A percentile compares a stretch with the other conserved stretches of the same genome.
These are phyloP conservation scores for Meandrina meandrites DNA, from an alignment of 92 coral and sea anemone genomes.

Conservation along the genomic window DNA sequence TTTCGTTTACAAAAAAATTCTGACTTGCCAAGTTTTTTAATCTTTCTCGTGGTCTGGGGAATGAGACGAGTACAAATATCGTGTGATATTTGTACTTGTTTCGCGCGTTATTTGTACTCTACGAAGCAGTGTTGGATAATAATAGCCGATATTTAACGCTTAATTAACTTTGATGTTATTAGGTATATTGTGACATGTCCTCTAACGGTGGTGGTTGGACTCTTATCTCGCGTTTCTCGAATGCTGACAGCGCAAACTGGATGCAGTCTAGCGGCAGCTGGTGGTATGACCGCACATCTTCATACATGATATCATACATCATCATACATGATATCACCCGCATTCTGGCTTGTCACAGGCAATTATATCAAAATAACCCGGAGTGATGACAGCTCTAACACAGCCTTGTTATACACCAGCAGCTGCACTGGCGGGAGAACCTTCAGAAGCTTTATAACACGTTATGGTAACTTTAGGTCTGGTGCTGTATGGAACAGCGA, in stretches of 20 bases:
- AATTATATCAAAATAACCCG: slow-evolving; percentile 67
- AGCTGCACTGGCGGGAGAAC: slow-evolving; percentile 62
- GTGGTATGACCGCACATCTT: slow-evolving; percentile 74
- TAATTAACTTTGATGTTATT: too few species aligned
- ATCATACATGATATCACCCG: slow-evolving; percentile 73
- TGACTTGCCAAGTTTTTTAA: too few species aligned
- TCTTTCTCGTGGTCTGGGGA: too few species aligned
- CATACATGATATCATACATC: slow-evolving; percentile 57
- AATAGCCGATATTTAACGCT: too few species aligned
- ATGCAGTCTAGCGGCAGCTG: slow-evolving; percentile 60
- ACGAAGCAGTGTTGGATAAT: too few species aligned
- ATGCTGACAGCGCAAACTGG: slow-evolving; percentile 68
- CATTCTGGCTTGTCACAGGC: slow-evolving; percentile 70
- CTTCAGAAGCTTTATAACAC: slow-evolving; percentile 55
- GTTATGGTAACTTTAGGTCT: slow-evolving; percentile 62
- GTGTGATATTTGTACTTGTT: too few species aligned
- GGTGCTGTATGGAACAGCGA: slow-evolving; percentile 54
- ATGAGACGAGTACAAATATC: too few species aligned
- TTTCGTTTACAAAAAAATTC: too few species aligned
- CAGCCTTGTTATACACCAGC: slow-evolving; percentile 59
- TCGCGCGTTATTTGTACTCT: too few species aligned
- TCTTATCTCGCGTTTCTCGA: slow-evolving; percentile 76
- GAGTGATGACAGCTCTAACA: slow-evolving; percentile 65
- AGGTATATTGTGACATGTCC: slow-evolving; percentile 64
- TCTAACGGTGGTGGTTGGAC: slow-evolving; percentile 63